phyloP scores from a whole-genome alignment of 2,113 vertebrate species.

The Chinchilla lanigera region DNA sequence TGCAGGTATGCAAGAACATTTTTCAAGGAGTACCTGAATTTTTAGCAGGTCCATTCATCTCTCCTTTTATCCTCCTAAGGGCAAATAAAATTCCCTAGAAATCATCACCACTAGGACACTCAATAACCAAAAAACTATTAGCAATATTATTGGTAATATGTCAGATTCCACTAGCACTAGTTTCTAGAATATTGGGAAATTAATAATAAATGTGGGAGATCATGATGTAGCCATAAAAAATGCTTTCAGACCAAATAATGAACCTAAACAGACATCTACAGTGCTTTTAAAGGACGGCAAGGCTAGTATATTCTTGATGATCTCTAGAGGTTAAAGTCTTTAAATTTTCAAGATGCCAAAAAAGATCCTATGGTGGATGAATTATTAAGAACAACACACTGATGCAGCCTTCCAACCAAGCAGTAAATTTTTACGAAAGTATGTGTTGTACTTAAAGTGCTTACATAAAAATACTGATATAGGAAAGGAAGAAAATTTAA shows the following conservation, averaged over 20 bases:
- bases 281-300: neutral
- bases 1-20: neutral
- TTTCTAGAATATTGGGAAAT: constrained; percentile 4
- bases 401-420: neutral
- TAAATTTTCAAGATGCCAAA: constrained; percentile 4
- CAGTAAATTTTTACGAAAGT: neutral
- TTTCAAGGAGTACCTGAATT: constrained; percentile 4
- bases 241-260: constrained; percentile 9
- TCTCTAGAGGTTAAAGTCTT: neutral
- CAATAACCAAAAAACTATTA: constrained; percentile 21
- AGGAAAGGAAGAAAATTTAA: constrained; percentile 37
- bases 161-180: neutral
- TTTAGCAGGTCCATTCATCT: neutral
- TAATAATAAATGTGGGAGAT: constrained; percentile 21
- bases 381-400: neutral
- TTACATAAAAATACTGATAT: neutral
- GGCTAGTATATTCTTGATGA: neutral
- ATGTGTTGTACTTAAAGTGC: neutral
- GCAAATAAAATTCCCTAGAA: constrained; percentile 6
- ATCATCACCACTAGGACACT: neutral
- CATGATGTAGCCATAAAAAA: constrained; percentile 27
- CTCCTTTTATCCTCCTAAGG: neutral
- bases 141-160: neutral
- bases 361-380: neutral
- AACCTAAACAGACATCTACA: neutral